Evolutionary conservation across 1,140 invertebrate species (phyloP), one percentile per base, ranked within the genome.

Genomic region (Hyles euphorbiae): DNA sequence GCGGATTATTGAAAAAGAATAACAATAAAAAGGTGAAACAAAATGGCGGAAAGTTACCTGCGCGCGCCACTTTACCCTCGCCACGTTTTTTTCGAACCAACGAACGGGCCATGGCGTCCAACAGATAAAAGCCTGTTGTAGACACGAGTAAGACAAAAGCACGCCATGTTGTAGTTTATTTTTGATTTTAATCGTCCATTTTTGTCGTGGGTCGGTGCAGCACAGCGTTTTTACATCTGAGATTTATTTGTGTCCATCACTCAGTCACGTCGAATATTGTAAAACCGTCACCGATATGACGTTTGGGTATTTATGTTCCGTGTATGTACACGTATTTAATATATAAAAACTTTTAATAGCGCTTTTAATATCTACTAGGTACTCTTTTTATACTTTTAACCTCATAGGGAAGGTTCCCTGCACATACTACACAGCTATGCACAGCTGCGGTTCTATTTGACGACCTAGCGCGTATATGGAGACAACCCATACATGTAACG

Each of bases 91-190:
- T 58, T 52, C 53, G 56, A 56, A 71, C 62, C 70, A 63, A 62
- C 65, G 68, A 61, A 66, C 71, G 64, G 68, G 70, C 64, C 65
- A 56, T 67, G 67, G 70, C 70, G 68, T 72, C 63, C 66, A 69
- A 67, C 60, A 76, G 72, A 83, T 80, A 81, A 79, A 78, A 77
- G 76, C 74, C 68, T 76, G 72, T 86, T 80, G 83, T 83, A 83
- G 78, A 86, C 83, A 83, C 75, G 78, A 77, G 75, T 81, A 81
- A 86, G 73, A 86, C 79, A 86, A 86, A 85, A 83, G 78, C 69
- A 68, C 56, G 60, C 67, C 71, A 66, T 70, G 71, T 72, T 77
- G 81, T 83, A 83, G 81, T 83, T 86, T 72, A 74, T 82, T 86
- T 78, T 80, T 76, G 74, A 76, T 79, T 78, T 71, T 78, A 81